phyloP scores from a whole-genome alignment of 2,888 invertebrate genomes.

The Pseudanteris insignis region DNA sequence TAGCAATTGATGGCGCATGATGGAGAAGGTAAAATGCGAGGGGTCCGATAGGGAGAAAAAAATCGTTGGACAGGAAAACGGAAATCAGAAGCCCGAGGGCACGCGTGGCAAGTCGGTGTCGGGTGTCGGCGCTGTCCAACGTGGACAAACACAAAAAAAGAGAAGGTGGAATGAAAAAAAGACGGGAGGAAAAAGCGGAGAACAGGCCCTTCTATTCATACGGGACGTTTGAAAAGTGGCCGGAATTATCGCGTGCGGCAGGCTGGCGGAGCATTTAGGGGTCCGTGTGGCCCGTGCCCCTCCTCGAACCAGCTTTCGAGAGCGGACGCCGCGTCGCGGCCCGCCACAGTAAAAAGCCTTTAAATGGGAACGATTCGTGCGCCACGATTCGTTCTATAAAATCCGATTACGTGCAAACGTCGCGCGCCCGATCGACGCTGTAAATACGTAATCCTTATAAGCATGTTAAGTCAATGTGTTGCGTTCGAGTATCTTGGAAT shows the following conservation, averaged over 20 bases:
- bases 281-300: slow-evolving; percentile 40
- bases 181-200: slow-evolving; percentile 24
- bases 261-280: slow-evolving; percentile 36
- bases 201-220: slow-evolving; percentile 38
- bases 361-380: slow-evolving; percentile 54
- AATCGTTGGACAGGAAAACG: slow-evolving; percentile 51
- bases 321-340: slow-evolving; percentile 21
- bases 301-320: slow-evolving; percentile 7
- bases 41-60: slow-evolving; percentile 12
- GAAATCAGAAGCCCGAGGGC: slow-evolving; percentile 52
- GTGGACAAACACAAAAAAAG: slow-evolving; percentile 23
- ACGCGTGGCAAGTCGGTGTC: slow-evolving; percentile 53
- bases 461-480: slow-evolving; percentile 29
- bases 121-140: slow-evolving; percentile 52
- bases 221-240: slow-evolving; percentile 61
- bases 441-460: slow-evolving; percentile 33
- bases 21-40: slow-evolving; percentile 2
- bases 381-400: slow-evolving; percentile 39
- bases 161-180: slow-evolving; percentile 43
- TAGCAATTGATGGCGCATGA: slow-evolving; percentile 22
- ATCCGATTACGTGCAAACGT: slow-evolving; percentile 31
- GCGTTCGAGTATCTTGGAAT: slow-evolving; percentile 28
- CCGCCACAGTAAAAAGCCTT: slow-evolving; percentile 47
- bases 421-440: slow-evolving; percentile 12
- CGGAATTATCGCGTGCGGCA: slow-evolving; percentile 60